Evolutionary conservation across 2,888 invertebrate species (phyloP).

Genomic region (Pseudococcus jackbeardsleyi): DNA sequence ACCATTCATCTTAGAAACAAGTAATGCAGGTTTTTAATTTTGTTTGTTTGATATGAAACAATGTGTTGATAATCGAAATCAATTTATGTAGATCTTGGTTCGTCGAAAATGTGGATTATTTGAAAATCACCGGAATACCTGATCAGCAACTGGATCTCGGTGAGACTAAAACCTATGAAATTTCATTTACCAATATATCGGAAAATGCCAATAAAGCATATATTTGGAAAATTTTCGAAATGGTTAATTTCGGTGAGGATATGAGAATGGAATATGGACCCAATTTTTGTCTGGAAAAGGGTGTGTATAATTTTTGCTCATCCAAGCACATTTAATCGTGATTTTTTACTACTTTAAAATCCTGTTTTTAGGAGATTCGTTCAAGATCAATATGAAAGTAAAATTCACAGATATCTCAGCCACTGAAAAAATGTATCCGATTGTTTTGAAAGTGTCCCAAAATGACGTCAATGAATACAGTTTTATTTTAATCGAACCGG

Average conservation of each 20-base stretch:
- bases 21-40: neutral
- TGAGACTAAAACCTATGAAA: neutral
- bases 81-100: neutral
- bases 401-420: neutral
- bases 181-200: neutral
- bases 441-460: neutral
- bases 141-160: neutral
- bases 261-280: neutral
- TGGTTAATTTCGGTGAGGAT: neutral
- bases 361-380: neutral
- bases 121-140: neutral
- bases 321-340: neutral
- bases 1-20: neutral
- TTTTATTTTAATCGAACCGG: constrained; percentile 2
- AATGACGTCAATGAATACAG: neutral
- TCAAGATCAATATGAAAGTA: neutral
- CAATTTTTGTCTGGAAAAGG: neutral
- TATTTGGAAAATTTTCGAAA: neutral
- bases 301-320: neutral
- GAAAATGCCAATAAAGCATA: neutral
- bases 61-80: neutral
- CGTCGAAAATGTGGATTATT: neutral
- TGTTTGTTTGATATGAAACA: neutral
- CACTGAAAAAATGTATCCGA: neutral
- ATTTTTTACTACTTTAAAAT: neutral